These are phyloP conservation scores for Galbula dea DNA, from an alignment of 2,113 vertebrate genomes.

Conservation along the genomic window DNA sequence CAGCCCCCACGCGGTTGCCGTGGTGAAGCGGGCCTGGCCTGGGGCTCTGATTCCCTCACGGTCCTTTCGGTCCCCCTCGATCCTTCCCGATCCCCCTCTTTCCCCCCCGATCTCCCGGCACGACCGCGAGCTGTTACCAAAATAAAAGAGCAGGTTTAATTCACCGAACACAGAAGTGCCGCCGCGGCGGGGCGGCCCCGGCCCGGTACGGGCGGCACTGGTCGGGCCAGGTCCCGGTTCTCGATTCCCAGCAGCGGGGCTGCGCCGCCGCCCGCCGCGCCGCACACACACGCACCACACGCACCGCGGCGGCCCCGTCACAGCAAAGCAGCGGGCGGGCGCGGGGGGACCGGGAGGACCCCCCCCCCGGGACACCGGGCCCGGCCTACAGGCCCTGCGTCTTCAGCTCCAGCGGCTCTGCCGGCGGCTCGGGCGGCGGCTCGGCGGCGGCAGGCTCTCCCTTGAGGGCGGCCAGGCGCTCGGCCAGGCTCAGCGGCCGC, in stretches of 20 bases:
- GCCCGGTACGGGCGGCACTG: background rate
- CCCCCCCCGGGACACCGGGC: background rate
- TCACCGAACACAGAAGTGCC: constrained; percentile 18
- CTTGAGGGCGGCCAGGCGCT: constrained; percentile 89
- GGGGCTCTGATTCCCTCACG: background rate
- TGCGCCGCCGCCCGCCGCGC: background rate
- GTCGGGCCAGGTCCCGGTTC: background rate
- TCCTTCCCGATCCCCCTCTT: too few relatives aligned
- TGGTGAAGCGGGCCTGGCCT: background rate
- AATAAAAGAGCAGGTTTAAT: constrained; percentile 42
- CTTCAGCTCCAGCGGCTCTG: constrained; percentile 89
- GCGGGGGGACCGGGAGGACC: background rate
- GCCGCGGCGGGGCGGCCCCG: background rate
- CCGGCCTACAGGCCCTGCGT: constrained; percentile 84
- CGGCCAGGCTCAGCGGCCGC: constrained; percentile 84
- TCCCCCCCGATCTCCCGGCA: background rate
- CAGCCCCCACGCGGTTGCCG: background rate
- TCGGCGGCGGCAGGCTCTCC: constrained; percentile 74
- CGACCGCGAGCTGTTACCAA: constrained; percentile 11
- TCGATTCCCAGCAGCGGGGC: background rate
- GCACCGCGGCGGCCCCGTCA: background rate
- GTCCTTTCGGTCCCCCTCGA: background rate
- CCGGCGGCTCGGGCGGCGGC: constrained; percentile 78
- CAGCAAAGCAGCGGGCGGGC: background rate
- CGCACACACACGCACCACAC: background rate